Evolutionary conservation across 2,797 vertebrate species (phyloP).

Genomic region (Acipenser oxyrinchus): DNA sequence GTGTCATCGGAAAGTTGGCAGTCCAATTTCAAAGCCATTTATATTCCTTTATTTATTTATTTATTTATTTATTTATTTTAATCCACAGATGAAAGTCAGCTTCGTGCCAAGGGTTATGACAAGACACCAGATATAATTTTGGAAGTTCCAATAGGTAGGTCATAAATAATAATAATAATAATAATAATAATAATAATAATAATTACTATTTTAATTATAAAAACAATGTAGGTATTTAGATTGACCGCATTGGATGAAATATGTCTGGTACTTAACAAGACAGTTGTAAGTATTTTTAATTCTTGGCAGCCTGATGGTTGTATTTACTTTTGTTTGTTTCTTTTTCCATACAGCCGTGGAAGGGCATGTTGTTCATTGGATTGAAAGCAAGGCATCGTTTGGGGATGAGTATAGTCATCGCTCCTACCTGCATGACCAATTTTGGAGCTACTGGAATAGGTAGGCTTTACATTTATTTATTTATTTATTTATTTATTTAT

Average conservation of each 20-base stretch:
- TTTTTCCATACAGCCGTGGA: slow-evolving; percentile 72
- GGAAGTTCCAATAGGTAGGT: slow-evolving; percentile 90
- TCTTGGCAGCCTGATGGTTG: neutral
- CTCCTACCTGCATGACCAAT: slow-evolving; percentile 91
- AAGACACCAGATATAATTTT: slow-evolving; percentile 98
- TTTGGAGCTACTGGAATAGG: slow-evolving; percentile 99
- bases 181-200: slow-evolving; percentile 4
- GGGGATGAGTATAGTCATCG: slow-evolving; percentile 93
- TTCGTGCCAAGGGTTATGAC: slow-evolving; percentile 92
- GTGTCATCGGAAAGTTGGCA: too few relatives aligned
- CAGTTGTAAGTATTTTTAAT: neutral
- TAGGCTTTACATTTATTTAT: slow-evolving; percentile 29
- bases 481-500: too few relatives aligned
- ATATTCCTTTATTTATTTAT: too few relatives aligned
- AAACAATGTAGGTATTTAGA: too few relatives aligned
- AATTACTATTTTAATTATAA: too few relatives aligned
- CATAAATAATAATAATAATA: slow-evolving; percentile 22
- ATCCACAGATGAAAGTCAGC: slow-evolving; percentile 86
- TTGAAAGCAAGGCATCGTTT: slow-evolving; percentile 98
- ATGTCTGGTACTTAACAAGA: neutral
- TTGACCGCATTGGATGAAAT: neutral
- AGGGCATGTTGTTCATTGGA: slow-evolving; percentile 95
- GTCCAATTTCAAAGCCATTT: too few relatives aligned
- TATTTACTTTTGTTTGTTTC: neutral
- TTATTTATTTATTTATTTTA: too few relatives aligned